A percentile compares a stretch with the other conserved stretches of the same genome.
Evolutionary conservation across 1,140 invertebrate genomes (phyloP).

Genomic region (Drosophila nigrodunni): DNA sequence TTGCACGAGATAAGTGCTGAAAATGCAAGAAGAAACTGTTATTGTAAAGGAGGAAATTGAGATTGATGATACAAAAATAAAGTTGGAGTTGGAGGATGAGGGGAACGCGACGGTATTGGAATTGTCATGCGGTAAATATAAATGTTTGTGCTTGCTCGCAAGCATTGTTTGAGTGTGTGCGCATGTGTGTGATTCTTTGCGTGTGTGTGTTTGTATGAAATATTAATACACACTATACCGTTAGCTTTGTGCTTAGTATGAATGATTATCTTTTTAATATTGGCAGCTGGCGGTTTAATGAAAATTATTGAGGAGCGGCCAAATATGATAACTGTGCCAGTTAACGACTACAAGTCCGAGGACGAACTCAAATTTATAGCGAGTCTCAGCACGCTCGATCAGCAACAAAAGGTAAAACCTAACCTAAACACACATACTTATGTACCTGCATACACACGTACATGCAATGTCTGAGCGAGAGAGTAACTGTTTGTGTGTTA

Average conservation of each 20-base stretch:
- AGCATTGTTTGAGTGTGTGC: constrained; percentile 23
- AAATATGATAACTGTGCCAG: constrained; percentile 56
- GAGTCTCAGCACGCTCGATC: constrained; percentile 44
- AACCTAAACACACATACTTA: constrained; percentile 43
- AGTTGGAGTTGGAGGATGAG: constrained; percentile 51
- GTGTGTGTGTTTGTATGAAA: constrained; percentile 13
- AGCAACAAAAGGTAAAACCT: constrained; percentile 45
- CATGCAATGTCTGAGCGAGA: not conserved
- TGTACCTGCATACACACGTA: not conserved
- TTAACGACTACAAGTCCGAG: constrained; percentile 50
- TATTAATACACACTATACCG: constrained; percentile 47
- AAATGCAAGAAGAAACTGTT: constrained; percentile 40
- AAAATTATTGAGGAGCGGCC: constrained; percentile 55
- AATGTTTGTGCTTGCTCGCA: constrained; percentile 13
- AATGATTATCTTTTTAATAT: not conserved
- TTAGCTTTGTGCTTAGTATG: constrained; percentile 20
- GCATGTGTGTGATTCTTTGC: constrained; percentile 21
- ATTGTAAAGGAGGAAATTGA: constrained; percentile 52
- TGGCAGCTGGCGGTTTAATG: constrained; percentile 30
- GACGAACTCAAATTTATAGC: constrained; percentile 57
- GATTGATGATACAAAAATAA: constrained; percentile 57
- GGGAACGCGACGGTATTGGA: constrained; percentile 6
- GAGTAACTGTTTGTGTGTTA: constrained; percentile 16
- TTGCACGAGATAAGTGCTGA: constrained; percentile 25
- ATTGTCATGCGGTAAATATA: constrained; percentile 52